phyloP scores from a whole-genome alignment of 1,140 invertebrate species.

The Cherax quadricarinatus region DNA sequence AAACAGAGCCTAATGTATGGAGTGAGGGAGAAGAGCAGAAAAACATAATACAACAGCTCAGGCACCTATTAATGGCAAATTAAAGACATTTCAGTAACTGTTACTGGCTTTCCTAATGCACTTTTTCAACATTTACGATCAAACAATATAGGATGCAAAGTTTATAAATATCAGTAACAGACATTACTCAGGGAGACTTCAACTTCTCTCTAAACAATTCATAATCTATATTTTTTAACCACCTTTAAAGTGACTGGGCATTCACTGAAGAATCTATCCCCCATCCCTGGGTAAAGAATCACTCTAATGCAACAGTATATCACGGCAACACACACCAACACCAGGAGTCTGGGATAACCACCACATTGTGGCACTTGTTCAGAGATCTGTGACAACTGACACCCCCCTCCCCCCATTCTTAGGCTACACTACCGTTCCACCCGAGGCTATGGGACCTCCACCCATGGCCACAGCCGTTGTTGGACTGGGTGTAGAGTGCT shows the following conservation, averaged over 20 bases:
- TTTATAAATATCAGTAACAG: background rate
- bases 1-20: background rate
- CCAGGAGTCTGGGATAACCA: background rate
- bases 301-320: background rate
- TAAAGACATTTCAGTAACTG: background rate
- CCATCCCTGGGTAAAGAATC: background rate
- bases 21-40: background rate
- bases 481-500: constrained; percentile 64
- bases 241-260: constrained; percentile 6
- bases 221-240: background rate
- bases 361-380: background rate
- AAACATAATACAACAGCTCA: background rate
- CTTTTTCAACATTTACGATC: background rate
- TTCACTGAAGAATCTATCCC: background rate
- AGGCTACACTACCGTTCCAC: constrained; percentile 65
- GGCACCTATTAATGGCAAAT: constrained; percentile 5
- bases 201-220: background rate
- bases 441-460: constrained; percentile 62
- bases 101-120: background rate
- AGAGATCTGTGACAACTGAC: constrained; percentile 2
- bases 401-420: background rate
- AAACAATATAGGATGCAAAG: background rate
- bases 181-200: background rate
- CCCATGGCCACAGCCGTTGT: constrained; percentile 67
- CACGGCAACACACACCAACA: background rate